A percentile compares a stretch with the other conserved stretches of the same genome.
phyloP scores from a whole-genome alignment of 2,113 vertebrate genomes.

The Noturus placidus region DNA sequence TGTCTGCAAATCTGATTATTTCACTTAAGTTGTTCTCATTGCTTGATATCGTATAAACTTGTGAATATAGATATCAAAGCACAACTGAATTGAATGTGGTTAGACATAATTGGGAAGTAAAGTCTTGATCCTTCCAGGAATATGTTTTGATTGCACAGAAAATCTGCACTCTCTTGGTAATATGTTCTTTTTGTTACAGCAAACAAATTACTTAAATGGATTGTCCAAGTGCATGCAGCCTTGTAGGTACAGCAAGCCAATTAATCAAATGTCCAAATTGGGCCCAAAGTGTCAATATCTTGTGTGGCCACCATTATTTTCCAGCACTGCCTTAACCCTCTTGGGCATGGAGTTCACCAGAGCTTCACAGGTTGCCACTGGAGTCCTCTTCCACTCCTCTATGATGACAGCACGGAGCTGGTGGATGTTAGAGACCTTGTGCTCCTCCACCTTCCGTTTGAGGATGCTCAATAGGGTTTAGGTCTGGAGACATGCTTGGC shows the following conservation, averaged over 20 bases:
- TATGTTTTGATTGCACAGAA: not conserved
- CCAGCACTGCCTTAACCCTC: too few species aligned
- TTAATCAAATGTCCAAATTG: too few species aligned
- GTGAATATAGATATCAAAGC: not conserved
- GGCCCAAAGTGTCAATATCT: too few species aligned
- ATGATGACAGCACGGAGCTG: too few species aligned
- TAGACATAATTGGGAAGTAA: not conserved
- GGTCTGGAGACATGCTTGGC: too few species aligned
- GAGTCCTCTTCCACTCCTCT: too few species aligned
- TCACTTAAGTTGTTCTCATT: constrained; percentile 14
- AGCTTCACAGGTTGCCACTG: too few species aligned
- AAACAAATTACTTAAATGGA: not conserved
- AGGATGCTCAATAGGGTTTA: too few species aligned
- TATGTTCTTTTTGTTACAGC: not conserved
- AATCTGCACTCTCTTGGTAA: not conserved
- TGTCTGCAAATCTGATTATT: constrained; percentile 8
- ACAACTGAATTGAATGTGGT: not conserved
- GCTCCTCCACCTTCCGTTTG: too few species aligned
- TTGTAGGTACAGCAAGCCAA: not conserved
- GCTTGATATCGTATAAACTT: constrained; percentile 2
- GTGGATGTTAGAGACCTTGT: too few species aligned
- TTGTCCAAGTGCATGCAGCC: not conserved
- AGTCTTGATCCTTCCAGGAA: not conserved
- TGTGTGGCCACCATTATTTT: too few species aligned
- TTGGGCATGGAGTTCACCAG: too few species aligned